phyloP scores from a whole-genome alignment of 2,113 vertebrate genomes.

The Crocuta crocuta region DNA sequence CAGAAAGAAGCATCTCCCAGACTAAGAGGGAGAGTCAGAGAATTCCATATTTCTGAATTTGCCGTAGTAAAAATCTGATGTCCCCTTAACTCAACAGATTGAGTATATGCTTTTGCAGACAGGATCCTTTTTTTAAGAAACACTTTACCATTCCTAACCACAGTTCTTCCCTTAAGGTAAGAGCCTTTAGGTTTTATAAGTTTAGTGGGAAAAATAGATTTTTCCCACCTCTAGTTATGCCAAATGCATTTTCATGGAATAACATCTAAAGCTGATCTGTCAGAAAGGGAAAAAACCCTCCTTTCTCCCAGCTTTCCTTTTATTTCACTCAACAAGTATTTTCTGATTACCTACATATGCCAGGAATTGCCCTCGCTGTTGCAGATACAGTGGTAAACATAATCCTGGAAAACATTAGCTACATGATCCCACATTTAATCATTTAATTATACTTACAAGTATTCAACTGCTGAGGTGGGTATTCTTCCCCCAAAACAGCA shows the following conservation, averaged over 20 bases:
- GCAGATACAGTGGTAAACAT: neutral
- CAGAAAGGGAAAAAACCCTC: neutral
- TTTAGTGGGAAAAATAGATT: neutral
- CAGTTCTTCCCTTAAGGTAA: neutral
- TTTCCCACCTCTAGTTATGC: neutral
- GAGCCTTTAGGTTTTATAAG: neutral
- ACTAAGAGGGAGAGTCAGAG: neutral
- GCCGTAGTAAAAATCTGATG: neutral
- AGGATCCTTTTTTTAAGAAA: slow-evolving; percentile 5
- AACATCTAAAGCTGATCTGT: neutral
- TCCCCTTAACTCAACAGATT: neutral
- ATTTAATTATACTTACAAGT: neutral
- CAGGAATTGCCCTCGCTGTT: neutral
- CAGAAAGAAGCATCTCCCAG: neutral
- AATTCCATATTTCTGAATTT: neutral
- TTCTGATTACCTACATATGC: neutral
- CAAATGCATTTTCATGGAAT: neutral
- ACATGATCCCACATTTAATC: neutral
- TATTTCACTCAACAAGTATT: neutral
- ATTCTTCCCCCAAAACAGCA: neutral
- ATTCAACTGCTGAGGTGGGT: neutral
- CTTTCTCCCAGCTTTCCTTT: no score
- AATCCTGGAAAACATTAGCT: neutral
- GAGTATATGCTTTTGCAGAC: neutral
- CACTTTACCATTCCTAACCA: slow-evolving; percentile 12